These are phyloP conservation scores for Epinotia demarniana DNA, from an alignment of 2,888 invertebrate genomes.

Conservation along the genomic window DNA sequence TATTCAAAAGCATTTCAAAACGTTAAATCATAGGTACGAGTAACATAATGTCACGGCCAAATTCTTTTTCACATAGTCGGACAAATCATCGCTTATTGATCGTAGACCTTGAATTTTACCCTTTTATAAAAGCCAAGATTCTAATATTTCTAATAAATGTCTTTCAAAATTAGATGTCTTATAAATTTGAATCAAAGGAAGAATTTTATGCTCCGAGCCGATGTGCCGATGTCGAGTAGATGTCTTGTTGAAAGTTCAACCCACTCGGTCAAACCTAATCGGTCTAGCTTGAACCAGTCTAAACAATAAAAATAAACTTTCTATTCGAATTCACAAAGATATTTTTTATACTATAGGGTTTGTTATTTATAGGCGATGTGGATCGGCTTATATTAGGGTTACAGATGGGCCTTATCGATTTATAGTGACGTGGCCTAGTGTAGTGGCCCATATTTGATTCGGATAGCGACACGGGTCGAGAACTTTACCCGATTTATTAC, in stretches of 20 bases:
- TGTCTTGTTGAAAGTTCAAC: not conserved
- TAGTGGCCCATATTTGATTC: slow-evolving; percentile 44
- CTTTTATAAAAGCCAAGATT: not conserved
- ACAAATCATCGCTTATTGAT: not conserved
- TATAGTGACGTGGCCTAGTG: slow-evolving; percentile 17
- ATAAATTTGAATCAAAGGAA: too few relatives aligned
- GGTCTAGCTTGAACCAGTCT: not conserved
- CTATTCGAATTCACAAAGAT: not conserved
- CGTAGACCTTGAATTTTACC: not conserved
- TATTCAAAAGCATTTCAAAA: not conserved
- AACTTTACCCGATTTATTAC: slow-evolving; percentile 42
- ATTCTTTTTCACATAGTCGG: not conserved
- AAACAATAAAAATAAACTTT: not conserved
- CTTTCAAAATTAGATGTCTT: not conserved
- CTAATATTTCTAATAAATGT: not conserved
- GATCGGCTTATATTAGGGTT: slow-evolving; percentile 24
- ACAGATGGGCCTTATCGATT: slow-evolving; percentile 35
- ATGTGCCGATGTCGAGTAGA: too few relatives aligned
- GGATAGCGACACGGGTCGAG: slow-evolving; percentile 42
- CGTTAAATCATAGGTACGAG: not conserved
- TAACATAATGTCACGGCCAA: not conserved
- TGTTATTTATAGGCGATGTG: slow-evolving; percentile 35
- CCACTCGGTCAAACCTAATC: not conserved
- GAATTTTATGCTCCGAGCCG: too few relatives aligned
- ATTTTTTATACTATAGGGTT: not conserved